These are phyloP conservation scores for Drosophila pseudotalamancana DNA, from an alignment of 2,888 invertebrate species.

Conservation along the genomic window DNA sequence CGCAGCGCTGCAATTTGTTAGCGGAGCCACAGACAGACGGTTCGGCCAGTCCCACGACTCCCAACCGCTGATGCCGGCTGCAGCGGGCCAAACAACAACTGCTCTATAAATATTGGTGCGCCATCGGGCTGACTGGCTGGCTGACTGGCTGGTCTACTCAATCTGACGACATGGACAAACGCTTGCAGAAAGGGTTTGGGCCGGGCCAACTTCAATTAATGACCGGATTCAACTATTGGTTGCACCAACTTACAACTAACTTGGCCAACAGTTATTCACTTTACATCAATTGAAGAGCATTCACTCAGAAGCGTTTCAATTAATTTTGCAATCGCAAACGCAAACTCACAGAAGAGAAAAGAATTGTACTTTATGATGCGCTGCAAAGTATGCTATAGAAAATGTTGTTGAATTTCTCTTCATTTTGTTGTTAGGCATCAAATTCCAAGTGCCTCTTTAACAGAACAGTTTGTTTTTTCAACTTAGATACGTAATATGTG, in stretches of 20 bases:
- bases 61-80: neutral
- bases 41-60: neutral
- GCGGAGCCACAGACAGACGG: slow-evolving; percentile 40
- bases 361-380: too few relatives aligned
- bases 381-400: too few relatives aligned
- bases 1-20: slow-evolving; percentile 61
- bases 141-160: slow-evolving; percentile 34
- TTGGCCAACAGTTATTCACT: slow-evolving; percentile 11
- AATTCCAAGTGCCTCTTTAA: too few relatives aligned
- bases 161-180: slow-evolving; percentile 22
- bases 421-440: too few relatives aligned
- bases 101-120: slow-evolving; percentile 47
- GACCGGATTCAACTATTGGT: slow-evolving; percentile 2
- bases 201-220: slow-evolving; percentile 43
- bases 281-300: slow-evolving; percentile 1
- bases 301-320: slow-evolving; percentile 6
- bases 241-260: slow-evolving; percentile 13
- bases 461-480: too few relatives aligned
- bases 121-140: slow-evolving; percentile 39
- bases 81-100: slow-evolving; percentile 9
- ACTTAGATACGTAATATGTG: too few relatives aligned
- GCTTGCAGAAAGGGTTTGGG: too few relatives aligned
- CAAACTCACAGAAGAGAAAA: too few relatives aligned
- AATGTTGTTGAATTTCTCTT: too few relatives aligned
- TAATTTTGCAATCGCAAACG: too few relatives aligned